Conservation (phyloP, 2,888 invertebrate genomes). For the Dasypolia templi region DNA sequence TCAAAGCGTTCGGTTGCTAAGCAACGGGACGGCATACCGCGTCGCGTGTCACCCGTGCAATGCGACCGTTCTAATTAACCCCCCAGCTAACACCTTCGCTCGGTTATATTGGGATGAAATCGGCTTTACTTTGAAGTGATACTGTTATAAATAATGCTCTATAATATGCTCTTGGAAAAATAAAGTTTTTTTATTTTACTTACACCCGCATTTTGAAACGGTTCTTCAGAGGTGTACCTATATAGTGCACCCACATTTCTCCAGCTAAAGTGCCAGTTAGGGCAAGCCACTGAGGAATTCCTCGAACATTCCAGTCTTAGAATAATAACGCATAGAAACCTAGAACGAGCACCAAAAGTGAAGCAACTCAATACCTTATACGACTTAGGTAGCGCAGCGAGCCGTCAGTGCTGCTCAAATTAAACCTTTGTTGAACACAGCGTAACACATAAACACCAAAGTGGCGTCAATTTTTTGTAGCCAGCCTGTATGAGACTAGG, state of each 20-base stretch:
- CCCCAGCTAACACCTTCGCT: conserved; percentile 39
- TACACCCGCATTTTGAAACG: not conserved
- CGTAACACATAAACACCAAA: too few species aligned
- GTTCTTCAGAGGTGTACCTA: not conserved
- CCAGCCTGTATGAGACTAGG: too few species aligned
- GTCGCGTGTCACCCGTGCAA: conserved; percentile 57
- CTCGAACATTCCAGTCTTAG: not conserved
- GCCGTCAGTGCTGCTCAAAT: too few species aligned
- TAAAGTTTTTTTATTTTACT: not conserved
- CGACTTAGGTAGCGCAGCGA: too few species aligned
- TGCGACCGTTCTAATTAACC: conserved; percentile 57
- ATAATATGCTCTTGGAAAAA: not conserved
- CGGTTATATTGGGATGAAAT: conserved; percentile 45
- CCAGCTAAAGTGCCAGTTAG: not conserved
- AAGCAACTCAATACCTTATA: too few species aligned
- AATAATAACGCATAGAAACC: too few species aligned
- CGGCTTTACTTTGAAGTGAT: conserved; percentile 14
- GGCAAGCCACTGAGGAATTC: not conserved
- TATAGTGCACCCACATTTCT: not conserved
- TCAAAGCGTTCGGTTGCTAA: conserved; percentile 61
- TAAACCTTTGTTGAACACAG: too few species aligned
- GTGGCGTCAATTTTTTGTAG: too few species aligned
- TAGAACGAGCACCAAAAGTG: too few species aligned
- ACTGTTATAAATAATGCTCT: conserved; percentile 13
- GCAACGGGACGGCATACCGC: conserved; percentile 59